A percentile compares a stretch with the other conserved stretches of the same genome.
Evolutionary conservation across 2,113 vertebrate species (phyloP).

Genomic region (Oncorhynchus kisutch): DNA sequence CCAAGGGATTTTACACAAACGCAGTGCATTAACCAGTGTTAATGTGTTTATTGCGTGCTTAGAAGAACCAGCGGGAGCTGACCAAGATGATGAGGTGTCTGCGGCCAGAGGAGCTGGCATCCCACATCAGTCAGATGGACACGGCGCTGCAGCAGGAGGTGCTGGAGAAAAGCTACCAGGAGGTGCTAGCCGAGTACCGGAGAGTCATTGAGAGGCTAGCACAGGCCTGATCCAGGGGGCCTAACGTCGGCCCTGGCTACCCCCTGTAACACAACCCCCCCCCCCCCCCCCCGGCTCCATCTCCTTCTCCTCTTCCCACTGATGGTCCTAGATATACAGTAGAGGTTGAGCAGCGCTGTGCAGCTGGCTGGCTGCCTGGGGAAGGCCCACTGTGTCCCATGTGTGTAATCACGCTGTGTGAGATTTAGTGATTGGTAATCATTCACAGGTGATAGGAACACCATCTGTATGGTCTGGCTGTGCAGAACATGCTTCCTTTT

Average conservation of each 20-base stretch:
- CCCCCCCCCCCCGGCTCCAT: background rate
- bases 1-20: background rate
- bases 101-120: conserved; percentile 92
- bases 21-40: conserved; percentile 14
- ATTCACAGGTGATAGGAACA: conserved; percentile 45
- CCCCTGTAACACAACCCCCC: conserved; percentile 10
- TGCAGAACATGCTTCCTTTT: conserved; percentile 42
- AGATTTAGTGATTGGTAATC: conserved; percentile 32
- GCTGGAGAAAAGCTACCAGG: conserved; percentile 94
- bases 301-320: conserved; percentile 17
- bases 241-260: conserved; percentile 20
- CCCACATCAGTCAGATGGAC: conserved; percentile 96
- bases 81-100: conserved; percentile 96
- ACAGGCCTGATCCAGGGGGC: conserved; percentile 77
- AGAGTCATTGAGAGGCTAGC: conserved; percentile 91
- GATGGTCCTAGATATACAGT: conserved; percentile 33
- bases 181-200: conserved; percentile 88
- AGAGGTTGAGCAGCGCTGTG: conserved; percentile 21
- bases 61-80: conserved; percentile 98
- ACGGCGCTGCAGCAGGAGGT: conserved; percentile 92
- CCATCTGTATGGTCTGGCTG: background rate
- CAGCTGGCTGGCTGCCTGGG: conserved; percentile 27
- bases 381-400: conserved; percentile 38
- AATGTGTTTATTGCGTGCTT: conserved; percentile 15
- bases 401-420: conserved; percentile 49